A percentile compares a stretch with the other conserved stretches of the same genome.
Evolutionary conservation across 2,888 invertebrate genomes (phyloP).

Genomic region (Helicoverpa assulta): DNA sequence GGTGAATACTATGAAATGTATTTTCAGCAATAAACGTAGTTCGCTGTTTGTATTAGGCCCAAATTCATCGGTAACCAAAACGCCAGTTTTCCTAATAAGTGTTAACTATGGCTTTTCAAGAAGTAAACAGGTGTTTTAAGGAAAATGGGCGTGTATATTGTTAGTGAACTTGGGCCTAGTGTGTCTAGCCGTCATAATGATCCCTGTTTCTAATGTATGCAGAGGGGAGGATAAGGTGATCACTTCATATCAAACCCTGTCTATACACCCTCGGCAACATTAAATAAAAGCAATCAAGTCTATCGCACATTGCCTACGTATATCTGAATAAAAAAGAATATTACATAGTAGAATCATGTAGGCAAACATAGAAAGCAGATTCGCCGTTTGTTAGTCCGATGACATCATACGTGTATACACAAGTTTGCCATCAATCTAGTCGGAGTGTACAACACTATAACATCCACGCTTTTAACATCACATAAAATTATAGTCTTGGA

Average conservation of each 20-base stretch:
- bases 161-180: neutral
- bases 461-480: neutral
- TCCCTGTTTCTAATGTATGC: constrained; percentile 12
- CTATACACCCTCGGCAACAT: constrained; percentile 15
- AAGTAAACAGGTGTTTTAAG: no score
- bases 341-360: constrained; percentile 9
- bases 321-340: neutral
- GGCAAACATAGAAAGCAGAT: neutral
- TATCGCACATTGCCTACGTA: neutral
- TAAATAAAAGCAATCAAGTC: constrained; percentile 31
- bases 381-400: constrained; percentile 7
- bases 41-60: neutral
- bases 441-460: neutral
- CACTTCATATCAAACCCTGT: constrained; percentile 19
- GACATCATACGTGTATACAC: constrained; percentile 15
- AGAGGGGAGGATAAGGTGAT: constrained; percentile 9
- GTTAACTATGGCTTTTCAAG: no score
- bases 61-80: no score
- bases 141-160: no score
- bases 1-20: neutral
- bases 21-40: neutral
- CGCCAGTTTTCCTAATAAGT: no score
- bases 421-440: constrained; percentile 10
- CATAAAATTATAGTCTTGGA: neutral
- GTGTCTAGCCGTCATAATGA: neutral